phyloP scores from a whole-genome alignment of 2,113 vertebrate species.

The Bujurquina vittata region DNA sequence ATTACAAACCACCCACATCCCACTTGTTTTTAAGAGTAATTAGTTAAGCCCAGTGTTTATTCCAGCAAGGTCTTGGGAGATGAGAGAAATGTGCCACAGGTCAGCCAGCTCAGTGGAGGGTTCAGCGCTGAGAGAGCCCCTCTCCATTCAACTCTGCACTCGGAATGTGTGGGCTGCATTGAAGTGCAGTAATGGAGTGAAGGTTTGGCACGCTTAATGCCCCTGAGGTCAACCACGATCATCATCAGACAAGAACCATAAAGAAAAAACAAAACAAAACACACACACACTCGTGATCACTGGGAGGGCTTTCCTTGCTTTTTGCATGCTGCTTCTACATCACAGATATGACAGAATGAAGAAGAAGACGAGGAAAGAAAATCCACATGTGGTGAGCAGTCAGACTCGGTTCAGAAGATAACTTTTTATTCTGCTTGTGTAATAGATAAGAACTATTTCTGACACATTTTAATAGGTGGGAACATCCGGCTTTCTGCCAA shows the following conservation, averaged over 20 bases:
- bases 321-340: constrained; percentile 1
- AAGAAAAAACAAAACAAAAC: not conserved
- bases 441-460: constrained; percentile 31
- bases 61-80: constrained; percentile 62
- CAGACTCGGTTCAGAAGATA: not conserved
- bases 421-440: constrained; percentile 18
- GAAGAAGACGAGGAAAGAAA: not conserved
- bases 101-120: constrained; percentile 69
- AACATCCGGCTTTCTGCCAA: constrained; percentile 44
- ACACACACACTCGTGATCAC: not conserved
- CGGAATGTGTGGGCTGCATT: constrained; percentile 65
- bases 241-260: constrained; percentile 60
- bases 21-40: constrained; percentile 77
- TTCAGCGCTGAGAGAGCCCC: constrained; percentile 61
- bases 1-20: constrained; percentile 71
- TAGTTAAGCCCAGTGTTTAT: constrained; percentile 60
- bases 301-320: constrained; percentile 28
- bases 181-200: constrained; percentile 66
- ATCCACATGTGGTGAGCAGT: not conserved
- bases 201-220: constrained; percentile 58
- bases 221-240: constrained; percentile 60
- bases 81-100: constrained; percentile 64
- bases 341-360: constrained; percentile 24
- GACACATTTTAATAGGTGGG: constrained; percentile 60
- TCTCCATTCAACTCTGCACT: constrained; percentile 54